Percentiles rank a stretch among this genome's conserved stretches.
phyloP scores from a whole-genome alignment of 2,113 vertebrate genomes.

The Calonectris borealis region DNA sequence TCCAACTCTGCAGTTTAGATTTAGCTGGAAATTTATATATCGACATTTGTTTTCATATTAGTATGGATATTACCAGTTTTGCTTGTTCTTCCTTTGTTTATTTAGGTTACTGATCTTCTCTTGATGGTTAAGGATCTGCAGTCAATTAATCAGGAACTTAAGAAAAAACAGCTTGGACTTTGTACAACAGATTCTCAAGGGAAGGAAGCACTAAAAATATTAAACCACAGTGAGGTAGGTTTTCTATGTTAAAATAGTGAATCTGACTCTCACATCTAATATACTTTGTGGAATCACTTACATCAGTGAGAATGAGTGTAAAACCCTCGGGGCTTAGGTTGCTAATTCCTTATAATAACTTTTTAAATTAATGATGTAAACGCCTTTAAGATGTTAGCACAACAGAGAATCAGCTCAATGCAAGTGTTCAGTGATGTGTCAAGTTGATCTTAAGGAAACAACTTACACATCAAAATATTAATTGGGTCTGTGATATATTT shows the following conservation, averaged over 20 bases:
- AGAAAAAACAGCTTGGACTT: slow-evolving; percentile 65
- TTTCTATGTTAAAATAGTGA: not conserved
- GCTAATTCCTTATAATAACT: slow-evolving; percentile 39
- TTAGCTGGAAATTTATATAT: not conserved
- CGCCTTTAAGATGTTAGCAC: not conserved
- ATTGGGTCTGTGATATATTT: not conserved
- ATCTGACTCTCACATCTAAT: not conserved
- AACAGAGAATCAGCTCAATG: not conserved
- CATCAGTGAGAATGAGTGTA: not conserved
- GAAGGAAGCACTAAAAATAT: slow-evolving; percentile 15
- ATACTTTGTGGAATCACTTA: not conserved
- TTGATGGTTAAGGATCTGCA: slow-evolving; percentile 78
- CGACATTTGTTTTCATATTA: not conserved
- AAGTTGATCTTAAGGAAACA: slow-evolving; percentile 15
- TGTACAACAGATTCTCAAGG: slow-evolving; percentile 17
- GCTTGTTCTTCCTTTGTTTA: not conserved
- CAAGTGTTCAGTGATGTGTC: not conserved
- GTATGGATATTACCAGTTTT: not conserved
- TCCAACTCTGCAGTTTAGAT: not conserved
- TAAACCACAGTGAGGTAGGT: slow-evolving; percentile 62
- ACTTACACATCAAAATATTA: not conserved
- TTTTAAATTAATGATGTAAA: slow-evolving; percentile 40
- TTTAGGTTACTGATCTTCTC: slow-evolving; percentile 84
- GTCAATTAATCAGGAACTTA: slow-evolving; percentile 76
- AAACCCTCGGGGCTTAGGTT: not conserved